Evolutionary conservation across 2,797 vertebrate genomes (phyloP), one percentile per base, ranked within the genome.

Genomic region (Megalops cyprinoides): DNA sequence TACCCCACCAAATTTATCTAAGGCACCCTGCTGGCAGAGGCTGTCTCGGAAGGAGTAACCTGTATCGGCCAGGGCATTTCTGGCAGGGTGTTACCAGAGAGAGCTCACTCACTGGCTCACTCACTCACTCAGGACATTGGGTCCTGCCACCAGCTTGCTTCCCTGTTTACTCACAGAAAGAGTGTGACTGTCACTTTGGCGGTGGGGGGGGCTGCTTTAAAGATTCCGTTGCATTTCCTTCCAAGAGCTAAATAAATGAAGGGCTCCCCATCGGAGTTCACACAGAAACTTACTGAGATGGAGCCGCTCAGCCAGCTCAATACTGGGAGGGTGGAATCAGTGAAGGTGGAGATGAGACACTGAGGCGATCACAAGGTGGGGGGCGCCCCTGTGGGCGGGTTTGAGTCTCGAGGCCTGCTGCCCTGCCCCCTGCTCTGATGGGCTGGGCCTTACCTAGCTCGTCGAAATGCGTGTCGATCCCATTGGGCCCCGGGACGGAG

Each of bases 401-500:
- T 7, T 6, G 3, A 7, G n/a, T 2, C 23, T 12, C 10, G 74
- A 14, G 23, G 18, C 48, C 0, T 10, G 31, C n/a, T 28, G 51
- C 12, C 12, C 15, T 2, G 7, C 53, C 23, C 31, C 39, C n/a
- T 4, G 8, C 67, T 14, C 39, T n/a, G 6, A 9, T 44, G 6
- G n/a, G 8, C 25, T 39, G 18, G 67, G 37, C 74, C 82, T 92
- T 94, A 99, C 98, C 98, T 12, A 99, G 93, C 83, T 98, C 95
- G 88, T 99, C 97, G 91, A 99, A 99, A 89, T 98, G 92, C 0
- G 98, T 99, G 86, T 98, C 96, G 42, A 99, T 97, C 87, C 97
- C 97, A 0, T 97, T 97, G 60, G 89, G 90, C 73, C 97, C 97
- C 0, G 96, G 94, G 79, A 99, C 97, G 2, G 97, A 98, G 88